Evolutionary conservation across 2,888 invertebrate species (phyloP).

Genomic region (Pardosa pseudoannulata): DNA sequence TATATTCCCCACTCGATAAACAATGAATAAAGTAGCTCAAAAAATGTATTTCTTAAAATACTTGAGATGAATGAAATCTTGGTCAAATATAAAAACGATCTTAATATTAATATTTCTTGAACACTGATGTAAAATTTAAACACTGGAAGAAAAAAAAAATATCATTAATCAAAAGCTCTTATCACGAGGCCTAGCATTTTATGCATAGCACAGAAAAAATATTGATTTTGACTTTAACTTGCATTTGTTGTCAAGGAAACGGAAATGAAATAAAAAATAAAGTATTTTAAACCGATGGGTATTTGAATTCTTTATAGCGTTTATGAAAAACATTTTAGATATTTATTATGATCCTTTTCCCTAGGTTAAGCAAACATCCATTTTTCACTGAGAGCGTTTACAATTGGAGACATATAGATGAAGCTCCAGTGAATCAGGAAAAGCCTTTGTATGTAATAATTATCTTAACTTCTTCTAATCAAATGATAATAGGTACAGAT

Average conservation of each 20-base stretch:
- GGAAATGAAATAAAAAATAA: not conserved
- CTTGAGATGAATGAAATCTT: too few relatives aligned
- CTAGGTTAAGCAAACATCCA: not conserved
- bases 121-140: too few relatives aligned
- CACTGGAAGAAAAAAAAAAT: too few relatives aligned
- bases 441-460: not conserved
- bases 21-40: too few relatives aligned
- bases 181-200: not conserved
- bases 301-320: not conserved
- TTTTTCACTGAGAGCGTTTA: not conserved
- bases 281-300: not conserved
- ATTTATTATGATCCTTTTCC: not conserved
- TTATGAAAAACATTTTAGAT: constrained; percentile 5
- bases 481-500: too few relatives aligned
- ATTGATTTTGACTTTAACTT: constrained; percentile 19
- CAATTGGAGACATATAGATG: not conserved
- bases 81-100: too few relatives aligned
- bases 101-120: too few relatives aligned
- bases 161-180: not conserved
- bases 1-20: too few relatives aligned
- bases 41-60: too few relatives aligned
- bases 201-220: not conserved
- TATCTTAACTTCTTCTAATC: too few relatives aligned
- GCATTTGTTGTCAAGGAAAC: not conserved
- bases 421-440: not conserved